Percentiles rank a stretch among this genome's conserved stretches.
phyloP scores from a whole-genome alignment of 2,888 invertebrate genomes.

The Slavum lentiscoides region DNA sequence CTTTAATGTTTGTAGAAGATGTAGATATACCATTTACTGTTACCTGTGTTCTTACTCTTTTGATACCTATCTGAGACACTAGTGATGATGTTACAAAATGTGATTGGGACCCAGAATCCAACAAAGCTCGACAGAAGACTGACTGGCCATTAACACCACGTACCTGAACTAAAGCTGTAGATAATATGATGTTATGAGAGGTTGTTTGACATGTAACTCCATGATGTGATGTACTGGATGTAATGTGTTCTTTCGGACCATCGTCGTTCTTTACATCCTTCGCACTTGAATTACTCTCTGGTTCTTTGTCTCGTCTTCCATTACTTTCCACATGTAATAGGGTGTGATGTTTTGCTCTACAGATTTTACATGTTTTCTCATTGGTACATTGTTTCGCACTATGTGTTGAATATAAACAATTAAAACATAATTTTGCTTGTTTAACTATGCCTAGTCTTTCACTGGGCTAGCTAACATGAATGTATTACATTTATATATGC shows the following conservation, averaged over 20 bases:
- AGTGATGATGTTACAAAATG: neutral
- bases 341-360: neutral
- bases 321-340: no score
- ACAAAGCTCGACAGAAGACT: neutral
- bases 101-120: slow-evolving; percentile 6
- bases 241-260: neutral
- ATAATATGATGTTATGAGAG: neutral
- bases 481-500: neutral
- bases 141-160: neutral
- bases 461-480: neutral
- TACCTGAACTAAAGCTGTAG: neutral
- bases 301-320: no score
- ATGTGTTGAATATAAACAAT: neutral
- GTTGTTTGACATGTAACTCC: neutral
- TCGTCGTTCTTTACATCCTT: neutral
- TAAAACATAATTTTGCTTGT: neutral
- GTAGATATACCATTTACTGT: neutral
- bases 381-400: neutral
- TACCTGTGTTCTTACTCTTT: neutral
- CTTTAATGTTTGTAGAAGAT: no score
- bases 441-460: neutral
- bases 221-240: neutral
- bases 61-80: neutral
- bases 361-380: neutral
- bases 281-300: no score